Conservation (phyloP, 2,113 vertebrate species). For the Tylochromis polylepis region DNA sequence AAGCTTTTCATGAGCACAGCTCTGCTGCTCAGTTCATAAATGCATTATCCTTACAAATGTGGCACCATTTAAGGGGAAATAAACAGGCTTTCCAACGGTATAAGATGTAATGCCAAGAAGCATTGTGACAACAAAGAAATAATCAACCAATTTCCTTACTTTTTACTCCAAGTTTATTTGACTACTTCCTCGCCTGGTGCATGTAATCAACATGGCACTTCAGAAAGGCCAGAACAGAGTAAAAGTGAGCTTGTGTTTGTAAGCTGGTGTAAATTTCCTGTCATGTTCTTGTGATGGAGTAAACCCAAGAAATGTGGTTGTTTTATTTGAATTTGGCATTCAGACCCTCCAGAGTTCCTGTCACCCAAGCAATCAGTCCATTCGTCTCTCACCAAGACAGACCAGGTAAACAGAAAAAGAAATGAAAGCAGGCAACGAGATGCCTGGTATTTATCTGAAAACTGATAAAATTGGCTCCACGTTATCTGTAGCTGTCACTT, state of each 20-base stretch:
- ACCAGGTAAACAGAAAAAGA: background rate
- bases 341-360: background rate
- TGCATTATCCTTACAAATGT: background rate
- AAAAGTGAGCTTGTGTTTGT: background rate
- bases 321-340: background rate
- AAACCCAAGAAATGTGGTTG: background rate
- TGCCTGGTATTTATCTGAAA: background rate
- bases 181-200: background rate
- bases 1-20: background rate
- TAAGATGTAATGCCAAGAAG: background rate
- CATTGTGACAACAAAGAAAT: background rate
- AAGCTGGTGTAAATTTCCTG: background rate
- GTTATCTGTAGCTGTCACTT: background rate
- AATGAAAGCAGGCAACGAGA: background rate
- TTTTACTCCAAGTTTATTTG: background rate
- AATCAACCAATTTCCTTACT: background rate
- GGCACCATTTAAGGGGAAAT: background rate
- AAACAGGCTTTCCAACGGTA: background rate
- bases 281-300: background rate
- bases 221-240: background rate
- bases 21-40: background rate
- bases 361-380: background rate
- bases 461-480: background rate
- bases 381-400: background rate
- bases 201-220: background rate